Evolutionary conservation across 1,140 invertebrate genomes (phyloP).

Genomic region (Diprion similis): DNA sequence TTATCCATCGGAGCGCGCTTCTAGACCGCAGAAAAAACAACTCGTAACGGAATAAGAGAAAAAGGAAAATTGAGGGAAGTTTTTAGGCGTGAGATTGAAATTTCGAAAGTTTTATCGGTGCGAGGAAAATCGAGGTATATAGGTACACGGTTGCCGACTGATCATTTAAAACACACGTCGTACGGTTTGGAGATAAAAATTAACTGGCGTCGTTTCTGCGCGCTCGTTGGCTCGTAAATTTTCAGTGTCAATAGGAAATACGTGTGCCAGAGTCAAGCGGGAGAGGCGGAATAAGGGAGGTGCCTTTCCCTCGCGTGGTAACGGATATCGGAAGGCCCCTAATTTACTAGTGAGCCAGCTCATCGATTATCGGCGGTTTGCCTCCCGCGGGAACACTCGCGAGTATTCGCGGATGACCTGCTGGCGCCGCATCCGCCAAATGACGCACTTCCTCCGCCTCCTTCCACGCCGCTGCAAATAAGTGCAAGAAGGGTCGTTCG

Average conservation of each 20-base stretch:
- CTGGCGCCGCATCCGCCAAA: neutral
- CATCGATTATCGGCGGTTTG: neutral
- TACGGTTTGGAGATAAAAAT: neutral
- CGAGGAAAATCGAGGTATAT: too few species aligned
- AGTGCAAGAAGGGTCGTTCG: neutral
- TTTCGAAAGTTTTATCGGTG: too few species aligned
- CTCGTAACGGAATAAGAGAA: too few species aligned
- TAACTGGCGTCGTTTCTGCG: neutral
- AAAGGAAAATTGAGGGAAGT: too few species aligned
- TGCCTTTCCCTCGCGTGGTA: too few species aligned
- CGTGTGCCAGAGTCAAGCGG: too few species aligned
- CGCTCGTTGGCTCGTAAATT: neutral
- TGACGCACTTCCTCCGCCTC: neutral
- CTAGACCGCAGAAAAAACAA: too few species aligned
- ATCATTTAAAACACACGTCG: neutral
- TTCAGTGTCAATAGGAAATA: neutral
- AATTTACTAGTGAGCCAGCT: neutral
- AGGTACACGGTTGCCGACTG: too few species aligned
- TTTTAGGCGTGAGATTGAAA: too few species aligned
- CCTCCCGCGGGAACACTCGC: neutral
- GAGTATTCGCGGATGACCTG: neutral
- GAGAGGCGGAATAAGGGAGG: too few species aligned
- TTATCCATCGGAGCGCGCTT: too few species aligned
- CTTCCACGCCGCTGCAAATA: neutral
- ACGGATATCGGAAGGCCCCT: neutral